Evolutionary conservation across 1,140 invertebrate genomes (phyloP), one percentile per base, ranked within the genome.

Genomic region (Drosophila nigrodunni): DNA sequence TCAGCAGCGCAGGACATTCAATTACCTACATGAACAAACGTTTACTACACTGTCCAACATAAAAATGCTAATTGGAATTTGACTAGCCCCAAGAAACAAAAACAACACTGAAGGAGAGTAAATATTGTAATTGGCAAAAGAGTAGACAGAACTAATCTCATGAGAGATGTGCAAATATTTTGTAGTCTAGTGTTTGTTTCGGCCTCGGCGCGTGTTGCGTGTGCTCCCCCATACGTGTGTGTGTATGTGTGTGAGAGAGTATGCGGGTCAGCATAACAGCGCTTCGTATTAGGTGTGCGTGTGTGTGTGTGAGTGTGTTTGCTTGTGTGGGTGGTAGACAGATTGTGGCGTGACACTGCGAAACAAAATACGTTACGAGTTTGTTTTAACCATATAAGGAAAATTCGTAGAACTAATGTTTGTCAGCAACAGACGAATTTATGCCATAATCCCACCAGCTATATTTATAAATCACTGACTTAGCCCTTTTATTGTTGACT

Each of bases 131-230:
- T 61, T 69, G 25, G 30, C 46, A 44, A 61, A 52, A 66, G 8
- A 58, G 44, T 11, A 11, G 37, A 11, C 47, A 50, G 8, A 46
- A 18, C 49, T 60, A 74, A 61, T 60, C 39, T 54, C 30, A 18
- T 39, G 59, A 70, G 59, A 60, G 64, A 39, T 74, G 71, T 74
- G 71, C 71, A 74, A 69, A 74, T 69, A 74, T 74, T 74, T 69
- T 74, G 71, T 69, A 15, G 71, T 7, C 6, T 11, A n/a, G 61
- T 47, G 71, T 74, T 47, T 68, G 41, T 46, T 30, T 43, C 55
- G 64, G 47, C 70, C 64, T 68, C 70, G 70, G 39, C 64, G 70
- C 70, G 70, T 73, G 64, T 73, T 73, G 47, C 70, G 54, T 67
- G 54, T 39, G 67, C 58, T 37, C 11, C 15, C 25, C 54, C 7